Evolutionary conservation across 1,140 invertebrate species (phyloP), one percentile per base, ranked within the genome.

Genomic region (Melitaea cinxia): DNA sequence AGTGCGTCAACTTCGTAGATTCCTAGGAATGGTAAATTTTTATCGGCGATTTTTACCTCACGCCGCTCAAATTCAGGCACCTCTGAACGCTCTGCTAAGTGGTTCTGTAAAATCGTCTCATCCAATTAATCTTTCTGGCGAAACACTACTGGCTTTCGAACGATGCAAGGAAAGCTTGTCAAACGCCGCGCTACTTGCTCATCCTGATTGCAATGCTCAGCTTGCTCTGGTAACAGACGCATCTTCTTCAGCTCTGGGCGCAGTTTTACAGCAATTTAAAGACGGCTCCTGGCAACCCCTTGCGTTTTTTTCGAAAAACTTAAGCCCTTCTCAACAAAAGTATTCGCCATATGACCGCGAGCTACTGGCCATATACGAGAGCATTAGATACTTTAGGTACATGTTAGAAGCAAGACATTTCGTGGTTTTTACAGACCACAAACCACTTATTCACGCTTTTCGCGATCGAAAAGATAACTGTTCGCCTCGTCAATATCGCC

Each of bases 21-120:
- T 62, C 42, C 23, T 62, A 37, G 60, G 60, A 6, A 62, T 62
- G 50, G 15, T 53, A 15, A 54, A 54, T 30, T 62, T 54, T 62
- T 62, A 62, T 23, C 19, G 60, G 23, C 17, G 39, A 7, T 62
- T 62, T 30, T 23, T 62, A 12, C 50, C 50, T 12, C 33, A 15
- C 10, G 50, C 50, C 2, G 60, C 60, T 2, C 9, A 54, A 42
- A 45, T 45, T 2, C 60, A 62, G 30, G 50, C 60, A 10, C 50
- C 50, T 5, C 24, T 63, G 14, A 42, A 55, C 30, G 15, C 52
- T 10, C 24, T 63, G 52, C 28, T 63, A 3, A 47, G 49, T 7
- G 63, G 50, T 28, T 62, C 49, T 2, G 15, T 42, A 2, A 62
- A 55, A 15, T 24, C 49, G 3, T 47, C 50, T n/a, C 33, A 54